phyloP scores from a whole-genome alignment of 2,888 invertebrate species.

The Neelides folsomi region DNA sequence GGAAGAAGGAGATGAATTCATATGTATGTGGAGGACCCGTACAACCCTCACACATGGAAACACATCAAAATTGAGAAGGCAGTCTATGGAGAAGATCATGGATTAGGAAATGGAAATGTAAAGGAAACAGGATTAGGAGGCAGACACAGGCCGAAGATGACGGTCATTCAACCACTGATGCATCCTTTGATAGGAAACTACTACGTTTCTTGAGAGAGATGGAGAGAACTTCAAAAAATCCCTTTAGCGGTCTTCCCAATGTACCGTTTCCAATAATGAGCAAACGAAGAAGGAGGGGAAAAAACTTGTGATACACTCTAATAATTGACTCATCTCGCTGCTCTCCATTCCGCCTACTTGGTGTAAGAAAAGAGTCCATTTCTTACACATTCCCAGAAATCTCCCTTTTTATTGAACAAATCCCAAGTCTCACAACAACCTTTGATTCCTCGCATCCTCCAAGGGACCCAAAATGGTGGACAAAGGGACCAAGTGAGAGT shows the following conservation, averaged over 20 bases:
- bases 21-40: too few species aligned
- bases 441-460: too few species aligned
- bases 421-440: too few species aligned
- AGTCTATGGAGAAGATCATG: constrained; percentile 10
- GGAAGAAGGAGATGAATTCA: too few species aligned
- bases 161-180: constrained; percentile 32
- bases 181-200: constrained; percentile 16
- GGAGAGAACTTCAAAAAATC: constrained; percentile 1
- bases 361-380: too few species aligned
- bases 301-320: neutral
- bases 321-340: too few species aligned
- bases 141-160: constrained; percentile 18
- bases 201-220: constrained; percentile 1
- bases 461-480: neutral
- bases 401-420: too few species aligned
- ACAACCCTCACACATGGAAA: too few species aligned
- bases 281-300: constrained; percentile 3
- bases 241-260: constrained; percentile 15
- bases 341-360: too few species aligned
- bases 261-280: constrained; percentile 22
- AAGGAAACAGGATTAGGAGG: constrained; percentile 27
- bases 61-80: neutral
- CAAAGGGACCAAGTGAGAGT: constrained; percentile 2
- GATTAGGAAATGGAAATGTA: constrained; percentile 21
- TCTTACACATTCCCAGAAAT: too few species aligned